A percentile compares a stretch with the other conserved stretches of the same genome.
phyloP scores from a whole-genome alignment of 2,888 invertebrate species.

The Eupithecia inturbata region DNA sequence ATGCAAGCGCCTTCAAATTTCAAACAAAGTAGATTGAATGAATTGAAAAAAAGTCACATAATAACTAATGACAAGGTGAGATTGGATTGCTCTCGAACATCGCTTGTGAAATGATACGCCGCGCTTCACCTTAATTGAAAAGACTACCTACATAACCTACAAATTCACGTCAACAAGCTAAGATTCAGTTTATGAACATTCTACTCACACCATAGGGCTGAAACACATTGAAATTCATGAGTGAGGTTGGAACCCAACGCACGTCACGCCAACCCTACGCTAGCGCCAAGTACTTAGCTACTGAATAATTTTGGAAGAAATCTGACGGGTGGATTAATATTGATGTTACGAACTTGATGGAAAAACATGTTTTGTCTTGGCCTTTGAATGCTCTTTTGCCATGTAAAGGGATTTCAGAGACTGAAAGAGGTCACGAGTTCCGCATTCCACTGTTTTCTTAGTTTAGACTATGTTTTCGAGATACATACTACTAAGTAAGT shows the following conservation, averaged over 20 bases:
- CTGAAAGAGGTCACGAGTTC: slow-evolving; percentile 3
- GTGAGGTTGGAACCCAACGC: slow-evolving; percentile 49
- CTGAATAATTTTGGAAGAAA: slow-evolving; percentile 17
- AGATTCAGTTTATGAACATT: slow-evolving; percentile 39
- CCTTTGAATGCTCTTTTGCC: slow-evolving; percentile 3
- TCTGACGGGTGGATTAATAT: slow-evolving; percentile 14
- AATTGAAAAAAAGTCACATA: too few relatives aligned
- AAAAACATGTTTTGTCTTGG: slow-evolving; percentile 14
- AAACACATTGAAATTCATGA: slow-evolving; percentile 63
- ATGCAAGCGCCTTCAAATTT: background rate
- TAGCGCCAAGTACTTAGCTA: slow-evolving; percentile 7
- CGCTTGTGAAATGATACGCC: background rate
- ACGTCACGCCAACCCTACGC: slow-evolving; percentile 48
- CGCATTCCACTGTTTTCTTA: background rate
- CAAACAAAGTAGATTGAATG: background rate
- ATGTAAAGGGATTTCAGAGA: background rate
- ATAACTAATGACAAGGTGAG: too few relatives aligned
- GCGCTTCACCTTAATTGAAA: background rate
- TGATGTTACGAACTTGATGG: slow-evolving; percentile 14
- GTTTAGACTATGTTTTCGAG: background rate
- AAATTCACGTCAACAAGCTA: slow-evolving; percentile 4
- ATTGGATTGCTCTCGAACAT: background rate
- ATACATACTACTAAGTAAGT: background rate
- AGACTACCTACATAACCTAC: background rate
- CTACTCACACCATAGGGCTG: slow-evolving; percentile 50